These are phyloP conservation scores for Triplophysa bombifrons DNA, from an alignment of 2,797 vertebrate genomes.

Conservation along the genomic window DNA sequence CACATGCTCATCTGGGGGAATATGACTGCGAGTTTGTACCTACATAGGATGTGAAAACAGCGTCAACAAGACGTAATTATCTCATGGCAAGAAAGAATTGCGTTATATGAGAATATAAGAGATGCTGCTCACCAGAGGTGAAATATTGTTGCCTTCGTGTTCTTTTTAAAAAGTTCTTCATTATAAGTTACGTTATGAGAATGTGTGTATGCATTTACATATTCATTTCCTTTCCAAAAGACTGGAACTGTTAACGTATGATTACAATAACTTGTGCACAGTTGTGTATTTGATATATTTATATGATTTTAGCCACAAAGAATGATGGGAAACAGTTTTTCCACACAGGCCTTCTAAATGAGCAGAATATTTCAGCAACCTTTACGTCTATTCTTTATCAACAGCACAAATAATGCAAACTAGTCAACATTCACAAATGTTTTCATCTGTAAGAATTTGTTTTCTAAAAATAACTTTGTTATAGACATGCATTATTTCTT, in stretches of 20 bases:
- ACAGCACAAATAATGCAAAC: no score
- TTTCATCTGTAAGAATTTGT: no score
- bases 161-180: background rate
- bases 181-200: background rate
- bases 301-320: no score
- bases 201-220: background rate
- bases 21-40: conserved; percentile 17
- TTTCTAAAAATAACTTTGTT: no score
- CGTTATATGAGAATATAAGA: background rate
- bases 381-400: no score
- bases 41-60: conserved; percentile 9
- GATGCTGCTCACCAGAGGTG: background rate
- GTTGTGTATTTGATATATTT: conserved; percentile 1
- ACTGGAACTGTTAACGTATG: background rate
- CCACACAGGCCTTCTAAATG: no score
- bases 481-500: no score
- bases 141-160: conserved; percentile 3
- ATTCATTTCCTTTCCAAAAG: background rate
- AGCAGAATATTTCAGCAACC: no score
- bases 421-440: no score
- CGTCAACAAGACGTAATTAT: conserved; percentile 7
- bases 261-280: background rate
- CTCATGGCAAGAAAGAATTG: background rate
- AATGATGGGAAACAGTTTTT: no score
- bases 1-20: conserved; percentile 23